Base-by-base conservation (phyloP, 2,888 invertebrate species). In the Matsumyia berberina region DNA sequence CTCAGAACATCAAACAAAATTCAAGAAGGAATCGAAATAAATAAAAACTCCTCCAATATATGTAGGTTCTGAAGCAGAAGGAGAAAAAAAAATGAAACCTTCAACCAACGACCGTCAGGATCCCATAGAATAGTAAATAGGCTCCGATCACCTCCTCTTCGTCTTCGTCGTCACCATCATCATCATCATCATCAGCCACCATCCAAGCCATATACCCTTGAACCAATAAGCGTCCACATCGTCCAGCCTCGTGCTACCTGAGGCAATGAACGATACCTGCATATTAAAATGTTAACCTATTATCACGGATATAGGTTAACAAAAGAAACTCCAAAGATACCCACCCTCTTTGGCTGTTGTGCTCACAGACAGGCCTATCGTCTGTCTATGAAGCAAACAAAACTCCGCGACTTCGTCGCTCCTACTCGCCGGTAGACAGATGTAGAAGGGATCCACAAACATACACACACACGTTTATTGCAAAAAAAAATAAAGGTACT, bases 281-380 rank as follows among this genome's bases (percentile, higher is more conserved):
- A 86, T 86, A 86, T 86, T 86, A 86, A 86, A 86, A 86, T 86
- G 76, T 81, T 86, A 81, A 86, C 86, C 86, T 86, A 86, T 86
- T 86, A 86, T 86, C 86, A 86, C 81, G 86, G 86, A 86, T 86
- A 86, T 86, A 86, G 86, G 86, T 86, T 86, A 86, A 86, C 80
- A 81, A 86, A 80, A 86, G 77, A 86, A 86, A 86, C 85, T 66
- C 74, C 85, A 70, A 79, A 85, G 79, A 70, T 83, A 79, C 79
- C 85, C 79, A 85, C 85, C 85, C 80, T 76, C 85, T 80, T 76
- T 60, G 44, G 58, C 35, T 19, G 66, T 39, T 55, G 15, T 29
- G 12, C 7, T 6, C 17, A 31, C 78, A 85, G 69, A 80, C 85
- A 70, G 73, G 49, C 76, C 86, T 85, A 79, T 79, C 72, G 49